Evolutionary conservation across 2,797 vertebrate genomes (phyloP).

Genomic region (Oreochromis grahami): DNA sequence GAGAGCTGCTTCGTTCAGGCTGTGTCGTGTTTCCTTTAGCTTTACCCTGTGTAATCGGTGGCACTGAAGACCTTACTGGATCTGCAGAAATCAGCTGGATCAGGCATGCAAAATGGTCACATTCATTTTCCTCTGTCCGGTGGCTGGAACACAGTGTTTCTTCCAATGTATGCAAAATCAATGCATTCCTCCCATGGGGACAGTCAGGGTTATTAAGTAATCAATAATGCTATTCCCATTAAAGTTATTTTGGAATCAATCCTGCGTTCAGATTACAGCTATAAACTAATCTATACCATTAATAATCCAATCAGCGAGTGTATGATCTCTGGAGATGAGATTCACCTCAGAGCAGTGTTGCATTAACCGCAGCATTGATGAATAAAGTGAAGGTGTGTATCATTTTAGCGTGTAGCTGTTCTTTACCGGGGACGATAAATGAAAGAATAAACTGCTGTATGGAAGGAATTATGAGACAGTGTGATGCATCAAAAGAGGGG

Average conservation of each 20-base stretch:
- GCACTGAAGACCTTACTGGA: not conserved
- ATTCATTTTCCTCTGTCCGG: not conserved
- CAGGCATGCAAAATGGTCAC: not conserved
- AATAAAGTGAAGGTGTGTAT: not conserved
- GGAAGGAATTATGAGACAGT: not conserved
- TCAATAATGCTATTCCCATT: conserved; percentile 55
- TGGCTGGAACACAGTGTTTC: not conserved
- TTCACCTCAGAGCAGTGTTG: not conserved
- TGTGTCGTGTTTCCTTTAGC: not conserved
- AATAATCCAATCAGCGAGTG: conserved; percentile 41
- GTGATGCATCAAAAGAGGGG: not conserved
- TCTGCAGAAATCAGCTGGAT: not conserved
- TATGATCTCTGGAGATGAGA: conserved; percentile 34
- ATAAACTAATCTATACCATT: conserved; percentile 34
- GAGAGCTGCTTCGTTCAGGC: not conserved
- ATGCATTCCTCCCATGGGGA: conserved; percentile 32
- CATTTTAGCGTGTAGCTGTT: not conserved
- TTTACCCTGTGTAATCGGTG: not conserved
- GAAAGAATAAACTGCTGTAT: not conserved
- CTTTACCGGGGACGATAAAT: not conserved
- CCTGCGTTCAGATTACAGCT: conserved; percentile 38
- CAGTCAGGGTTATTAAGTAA: conserved; percentile 45
- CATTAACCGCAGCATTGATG: conserved; percentile 3
- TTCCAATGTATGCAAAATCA: conserved; percentile 38
- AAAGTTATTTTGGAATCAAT: conserved; percentile 55